These are phyloP conservation scores for Drosophila ironensis DNA, from an alignment of 1,140 invertebrate species.

Conservation along the genomic window DNA sequence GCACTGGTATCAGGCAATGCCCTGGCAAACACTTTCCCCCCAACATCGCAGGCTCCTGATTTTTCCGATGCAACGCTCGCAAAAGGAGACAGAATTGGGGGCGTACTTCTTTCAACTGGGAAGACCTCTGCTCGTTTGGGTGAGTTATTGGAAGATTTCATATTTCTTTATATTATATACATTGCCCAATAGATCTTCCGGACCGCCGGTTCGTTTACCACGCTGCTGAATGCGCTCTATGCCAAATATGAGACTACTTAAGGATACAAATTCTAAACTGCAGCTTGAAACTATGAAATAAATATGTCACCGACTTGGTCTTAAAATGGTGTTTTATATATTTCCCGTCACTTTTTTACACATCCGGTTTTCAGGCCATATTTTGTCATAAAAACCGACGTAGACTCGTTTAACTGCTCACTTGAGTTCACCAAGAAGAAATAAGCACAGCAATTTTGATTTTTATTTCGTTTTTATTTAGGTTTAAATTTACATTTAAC, in stretches of 20 bases:
- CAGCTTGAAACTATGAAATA: too few relatives aligned
- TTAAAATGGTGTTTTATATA: too few relatives aligned
- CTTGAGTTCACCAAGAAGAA: not conserved
- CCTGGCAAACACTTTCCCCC: conserved; percentile 27
- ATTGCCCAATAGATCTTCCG: conserved; percentile 33
- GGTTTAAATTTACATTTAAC: conserved; percentile 69
- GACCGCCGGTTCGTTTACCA: conserved; percentile 56
- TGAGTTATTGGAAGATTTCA: conserved; percentile 1
- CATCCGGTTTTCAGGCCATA: too few relatives aligned
- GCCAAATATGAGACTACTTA: conserved; percentile 36
- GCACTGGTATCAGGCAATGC: conserved; percentile 35
- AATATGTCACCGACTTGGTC: too few relatives aligned
- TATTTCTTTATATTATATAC: not conserved
- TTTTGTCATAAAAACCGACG: too few relatives aligned
- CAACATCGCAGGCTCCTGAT: conserved; percentile 27
- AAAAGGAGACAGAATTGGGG: conserved; percentile 29
- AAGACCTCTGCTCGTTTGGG: conserved; percentile 49
- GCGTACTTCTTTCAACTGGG: conserved; percentile 53
- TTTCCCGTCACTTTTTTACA: too few relatives aligned
- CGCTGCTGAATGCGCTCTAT: conserved; percentile 43
- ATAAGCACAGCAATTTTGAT: not conserved
- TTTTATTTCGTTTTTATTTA: conserved; percentile 59
- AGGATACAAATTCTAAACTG: not conserved
- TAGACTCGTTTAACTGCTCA: too few relatives aligned
- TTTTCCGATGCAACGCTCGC: conserved; percentile 38